phyloP scores from a whole-genome alignment of 2,797 vertebrate species.

The Gallinago solitaria region DNA sequence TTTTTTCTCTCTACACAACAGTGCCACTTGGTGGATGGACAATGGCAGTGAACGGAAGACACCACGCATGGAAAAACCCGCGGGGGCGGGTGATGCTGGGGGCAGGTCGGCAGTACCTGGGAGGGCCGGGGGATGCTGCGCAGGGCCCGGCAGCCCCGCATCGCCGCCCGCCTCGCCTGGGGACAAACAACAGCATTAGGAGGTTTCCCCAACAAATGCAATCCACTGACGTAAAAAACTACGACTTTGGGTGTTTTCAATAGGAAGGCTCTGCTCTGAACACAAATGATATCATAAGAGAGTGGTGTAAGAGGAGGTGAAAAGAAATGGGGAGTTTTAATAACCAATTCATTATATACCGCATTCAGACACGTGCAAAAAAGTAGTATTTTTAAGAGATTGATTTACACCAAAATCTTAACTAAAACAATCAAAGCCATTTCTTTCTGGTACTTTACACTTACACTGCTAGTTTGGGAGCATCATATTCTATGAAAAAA shows the following conservation, averaged over 20 bases:
- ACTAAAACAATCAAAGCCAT: not conserved
- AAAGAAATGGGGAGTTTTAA: not conserved
- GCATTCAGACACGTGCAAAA: not conserved
- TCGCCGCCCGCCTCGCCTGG: constrained; percentile 82
- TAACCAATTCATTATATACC: accelerated
- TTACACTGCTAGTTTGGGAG: not conserved
- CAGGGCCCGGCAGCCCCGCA: constrained; percentile 81
- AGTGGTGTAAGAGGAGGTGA: not conserved
- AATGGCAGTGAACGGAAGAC: constrained; percentile 33
- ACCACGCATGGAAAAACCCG: not conserved
- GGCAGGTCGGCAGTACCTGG: constrained; percentile 84
- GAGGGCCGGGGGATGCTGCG: constrained; percentile 83
- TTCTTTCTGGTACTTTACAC: not conserved
- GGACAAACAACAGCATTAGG: constrained; percentile 75
- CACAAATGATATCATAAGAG: not conserved
- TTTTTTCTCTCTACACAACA: constrained; percentile 63
- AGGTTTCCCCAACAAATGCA: not conserved
- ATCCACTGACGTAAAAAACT: not conserved
- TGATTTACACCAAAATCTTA: not conserved
- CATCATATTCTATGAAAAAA: not conserved
- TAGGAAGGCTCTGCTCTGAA: not conserved
- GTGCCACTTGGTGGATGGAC: constrained; percentile 77
- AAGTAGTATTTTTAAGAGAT: not conserved
- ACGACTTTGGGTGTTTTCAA: not conserved
- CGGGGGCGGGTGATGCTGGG: not conserved